Evolutionary conservation across 2,797 vertebrate species (phyloP), one percentile per base, ranked within the genome.

Genomic region (Spinibarbus caldwelli): DNA sequence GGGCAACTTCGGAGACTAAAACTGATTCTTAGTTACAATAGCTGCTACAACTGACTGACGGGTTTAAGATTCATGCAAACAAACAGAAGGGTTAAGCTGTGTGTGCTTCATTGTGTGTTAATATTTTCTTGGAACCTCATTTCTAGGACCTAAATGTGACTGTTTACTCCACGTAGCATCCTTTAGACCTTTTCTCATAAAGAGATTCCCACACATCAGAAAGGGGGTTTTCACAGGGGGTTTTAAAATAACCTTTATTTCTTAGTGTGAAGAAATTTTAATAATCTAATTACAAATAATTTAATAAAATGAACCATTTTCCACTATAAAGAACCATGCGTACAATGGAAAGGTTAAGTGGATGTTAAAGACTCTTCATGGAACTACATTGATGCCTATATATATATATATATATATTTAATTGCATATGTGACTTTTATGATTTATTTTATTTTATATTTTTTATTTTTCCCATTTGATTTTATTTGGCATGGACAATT

Each of bases 1-100:
- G 6, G 84, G 76, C 84, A 80, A 79, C 84, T 86, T 84, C 31
- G 15, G 15, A 59, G 12, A 47, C 3, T 14, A 54, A 14, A 47
- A 31, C 23, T 31, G 70, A 81, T 81, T 66, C 54, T 43, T 67
- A 12, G 19, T 45, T 29, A 41, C 41, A 26, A n/a, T n/a, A 23
- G 21, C 21, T 9, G 3, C 12, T n/a, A 8, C 19, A 49, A 43
- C 10, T 57, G 17, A 57, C 34, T 62, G 57, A 52, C 66, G 2
- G 29, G 29, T 52, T 52, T 68, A 45, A 19, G 57, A 19, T 8
- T n/a, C 31, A 8, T 52, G 14, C 29, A n/a, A 19, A 38, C 29
- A 52, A 11, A 52, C 43, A 2, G 1, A 64, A 10, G 41, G 36
- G 36, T n/a, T 12, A 0, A 43, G 78, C 19, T 34, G 2, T 47